These are phyloP conservation scores for Agrochola lota DNA, from an alignment of 2,888 invertebrate species.

Conservation along the genomic window DNA sequence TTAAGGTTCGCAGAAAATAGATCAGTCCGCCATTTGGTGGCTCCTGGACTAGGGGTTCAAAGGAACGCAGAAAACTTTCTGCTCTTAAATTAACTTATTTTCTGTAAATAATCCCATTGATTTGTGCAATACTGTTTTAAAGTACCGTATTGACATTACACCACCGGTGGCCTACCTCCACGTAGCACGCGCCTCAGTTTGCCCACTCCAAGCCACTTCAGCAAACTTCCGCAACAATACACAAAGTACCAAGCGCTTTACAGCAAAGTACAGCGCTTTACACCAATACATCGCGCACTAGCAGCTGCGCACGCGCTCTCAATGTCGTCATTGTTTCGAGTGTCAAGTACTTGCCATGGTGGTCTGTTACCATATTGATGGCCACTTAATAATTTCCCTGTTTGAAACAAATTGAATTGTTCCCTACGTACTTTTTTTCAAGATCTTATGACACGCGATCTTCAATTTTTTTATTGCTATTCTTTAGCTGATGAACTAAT, in stretches of 20 bases:
- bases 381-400: constrained; percentile 83
- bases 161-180: constrained; percentile 51
- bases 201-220: constrained; percentile 67
- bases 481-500: background rate
- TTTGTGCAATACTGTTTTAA: background rate
- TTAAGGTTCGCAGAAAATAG: too few relatives aligned
- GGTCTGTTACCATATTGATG: constrained; percentile 85
- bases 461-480: background rate
- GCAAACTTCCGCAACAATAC: constrained; percentile 75
- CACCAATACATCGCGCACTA: constrained; percentile 58
- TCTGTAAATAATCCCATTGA: background rate
- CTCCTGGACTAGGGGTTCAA: background rate
- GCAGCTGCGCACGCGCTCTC: constrained; percentile 88
- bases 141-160: background rate
- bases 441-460: constrained; percentile 23
- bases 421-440: constrained; percentile 18
- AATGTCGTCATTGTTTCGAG: constrained; percentile 80
- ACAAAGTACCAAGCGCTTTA: constrained; percentile 43
- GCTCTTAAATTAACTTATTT: background rate
- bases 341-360: constrained; percentile 73
- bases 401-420: constrained; percentile 25
- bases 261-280: constrained; percentile 42
- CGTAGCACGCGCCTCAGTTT: constrained; percentile 59
- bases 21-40: too few relatives aligned
- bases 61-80: background rate